phyloP scores from a whole-genome alignment of 1,140 invertebrate species.

The Lethrus apterus region DNA sequence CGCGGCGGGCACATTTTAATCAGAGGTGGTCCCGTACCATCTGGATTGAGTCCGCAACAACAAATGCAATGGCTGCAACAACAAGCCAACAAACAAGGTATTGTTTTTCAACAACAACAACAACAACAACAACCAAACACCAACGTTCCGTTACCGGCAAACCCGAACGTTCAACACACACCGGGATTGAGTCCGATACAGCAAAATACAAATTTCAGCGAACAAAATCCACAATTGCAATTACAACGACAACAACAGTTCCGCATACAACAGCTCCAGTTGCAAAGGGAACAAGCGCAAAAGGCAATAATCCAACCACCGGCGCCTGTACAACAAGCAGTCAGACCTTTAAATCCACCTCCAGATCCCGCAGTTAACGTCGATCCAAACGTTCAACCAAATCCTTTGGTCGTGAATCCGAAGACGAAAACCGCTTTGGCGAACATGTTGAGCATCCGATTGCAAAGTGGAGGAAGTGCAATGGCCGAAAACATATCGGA shows the following conservation, averaged over 20 bases:
- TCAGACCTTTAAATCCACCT: conserved; percentile 35
- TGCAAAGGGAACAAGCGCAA: conserved; percentile 46
- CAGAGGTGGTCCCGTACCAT: conserved; percentile 43
- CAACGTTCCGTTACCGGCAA: conserved; percentile 7
- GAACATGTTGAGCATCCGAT: conserved; percentile 84
- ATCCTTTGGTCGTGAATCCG: conserved; percentile 66
- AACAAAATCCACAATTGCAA: conserved; percentile 28
- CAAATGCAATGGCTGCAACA: conserved; percentile 62
- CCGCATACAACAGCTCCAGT: conserved; percentile 48
- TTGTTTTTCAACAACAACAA: conserved; percentile 36
- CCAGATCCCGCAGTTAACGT: conserved; percentile 24
- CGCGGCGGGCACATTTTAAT: conserved; percentile 40
- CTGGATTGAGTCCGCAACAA: conserved; percentile 54
- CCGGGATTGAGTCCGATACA: conserved; percentile 45
- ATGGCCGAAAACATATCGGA: conserved; percentile 42
- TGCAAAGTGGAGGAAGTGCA: conserved; percentile 45
- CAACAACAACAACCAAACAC: conserved; percentile 23
- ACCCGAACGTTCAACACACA: conserved; percentile 26
- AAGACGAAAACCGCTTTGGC: conserved; percentile 94
- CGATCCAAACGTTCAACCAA: conserved; percentile 41
- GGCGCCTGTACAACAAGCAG: conserved; percentile 10
- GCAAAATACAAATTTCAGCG: conserved; percentile 28
- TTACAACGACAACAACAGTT: conserved; percentile 48
- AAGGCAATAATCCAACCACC: conserved; percentile 21
- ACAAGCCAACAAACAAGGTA: conserved; percentile 48